Evolutionary conservation across 2,797 vertebrate species (phyloP).

Genomic region (Malurus splendens): DNA sequence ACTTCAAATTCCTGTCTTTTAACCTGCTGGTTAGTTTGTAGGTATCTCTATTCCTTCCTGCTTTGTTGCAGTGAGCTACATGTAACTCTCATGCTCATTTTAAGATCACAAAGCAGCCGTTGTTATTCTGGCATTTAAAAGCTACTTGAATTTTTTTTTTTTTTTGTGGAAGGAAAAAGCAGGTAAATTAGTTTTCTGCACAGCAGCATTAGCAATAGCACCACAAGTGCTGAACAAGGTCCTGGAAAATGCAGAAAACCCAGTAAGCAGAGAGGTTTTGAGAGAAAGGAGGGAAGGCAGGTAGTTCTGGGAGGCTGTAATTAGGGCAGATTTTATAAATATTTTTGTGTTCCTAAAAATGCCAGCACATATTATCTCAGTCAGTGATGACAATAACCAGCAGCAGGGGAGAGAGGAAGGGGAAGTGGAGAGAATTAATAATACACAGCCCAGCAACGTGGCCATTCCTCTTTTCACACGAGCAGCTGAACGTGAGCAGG

Average conservation of each 20-base stretch:
- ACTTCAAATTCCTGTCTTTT: background rate
- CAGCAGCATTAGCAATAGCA: background rate
- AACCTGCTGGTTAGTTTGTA: background rate
- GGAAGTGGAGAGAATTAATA: slow-evolving; percentile 19
- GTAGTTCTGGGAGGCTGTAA: background rate
- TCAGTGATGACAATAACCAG: slow-evolving; percentile 34
- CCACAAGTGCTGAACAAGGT: background rate
- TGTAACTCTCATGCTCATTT: background rate
- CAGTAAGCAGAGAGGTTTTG: background rate
- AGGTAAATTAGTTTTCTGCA: background rate
- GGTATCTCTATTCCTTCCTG: background rate
- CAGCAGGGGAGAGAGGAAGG: slow-evolving; percentile 42
- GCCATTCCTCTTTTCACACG: background rate
- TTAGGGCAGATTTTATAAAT: slow-evolving; percentile 41
- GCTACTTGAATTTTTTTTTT: background rate
- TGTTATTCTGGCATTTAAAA: slow-evolving; percentile 8
- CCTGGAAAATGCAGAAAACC: background rate
- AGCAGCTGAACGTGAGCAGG: background rate
- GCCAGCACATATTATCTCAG: slow-evolving; percentile 17
- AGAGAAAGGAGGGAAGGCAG: background rate
- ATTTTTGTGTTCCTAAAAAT: slow-evolving; percentile 45
- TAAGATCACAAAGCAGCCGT: background rate
- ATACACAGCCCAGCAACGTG: background rate
- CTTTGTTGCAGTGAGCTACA: background rate
- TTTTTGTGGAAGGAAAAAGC: background rate